phyloP scores from a whole-genome alignment of 92 coral and sea anemone species.

The Zoanthus solanderi region DNA sequence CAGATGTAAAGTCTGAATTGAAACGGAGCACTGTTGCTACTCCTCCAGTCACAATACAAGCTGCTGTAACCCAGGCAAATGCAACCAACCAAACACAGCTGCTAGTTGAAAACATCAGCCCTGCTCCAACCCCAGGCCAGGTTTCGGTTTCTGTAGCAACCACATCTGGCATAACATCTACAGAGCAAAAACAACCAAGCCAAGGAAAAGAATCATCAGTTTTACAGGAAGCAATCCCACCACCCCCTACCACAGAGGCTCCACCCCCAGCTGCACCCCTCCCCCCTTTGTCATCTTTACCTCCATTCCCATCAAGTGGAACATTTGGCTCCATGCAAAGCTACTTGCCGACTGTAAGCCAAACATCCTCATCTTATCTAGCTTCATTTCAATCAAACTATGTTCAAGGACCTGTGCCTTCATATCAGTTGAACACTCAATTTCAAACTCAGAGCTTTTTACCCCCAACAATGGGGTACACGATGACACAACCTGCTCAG shows the following conservation, averaged over 20 bases:
- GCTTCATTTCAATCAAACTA: constrained; percentile 35
- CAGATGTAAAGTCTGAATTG: constrained; percentile 34
- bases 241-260: constrained; percentile 51
- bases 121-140: constrained; percentile 81
- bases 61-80: constrained; percentile 68
- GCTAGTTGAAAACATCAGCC: constrained; percentile 96
- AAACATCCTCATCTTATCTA: constrained; percentile 9
- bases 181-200: constrained; percentile 69
- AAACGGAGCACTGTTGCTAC: constrained; percentile 19
- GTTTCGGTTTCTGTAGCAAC: constrained; percentile 48
- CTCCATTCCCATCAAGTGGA: constrained; percentile 27
- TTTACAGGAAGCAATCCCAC: constrained; percentile 10
- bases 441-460: constrained; percentile 76
- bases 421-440: constrained; percentile 67
- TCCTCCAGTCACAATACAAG: constrained; percentile 56
- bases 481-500: constrained; percentile 64
- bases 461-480: constrained; percentile 73
- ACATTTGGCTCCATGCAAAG: constrained; percentile 29
- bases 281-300: constrained; percentile 37
- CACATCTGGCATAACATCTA: constrained; percentile 15
- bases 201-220: constrained; percentile 65
- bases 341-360: constrained; percentile 17
- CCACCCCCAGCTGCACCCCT: constrained; percentile 41
- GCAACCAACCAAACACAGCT: constrained; percentile 68
- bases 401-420: constrained; percentile 62